Evolutionary conservation across 2,888 invertebrate genomes (phyloP).

Genomic region (Brachypalpus laphriformis): DNA sequence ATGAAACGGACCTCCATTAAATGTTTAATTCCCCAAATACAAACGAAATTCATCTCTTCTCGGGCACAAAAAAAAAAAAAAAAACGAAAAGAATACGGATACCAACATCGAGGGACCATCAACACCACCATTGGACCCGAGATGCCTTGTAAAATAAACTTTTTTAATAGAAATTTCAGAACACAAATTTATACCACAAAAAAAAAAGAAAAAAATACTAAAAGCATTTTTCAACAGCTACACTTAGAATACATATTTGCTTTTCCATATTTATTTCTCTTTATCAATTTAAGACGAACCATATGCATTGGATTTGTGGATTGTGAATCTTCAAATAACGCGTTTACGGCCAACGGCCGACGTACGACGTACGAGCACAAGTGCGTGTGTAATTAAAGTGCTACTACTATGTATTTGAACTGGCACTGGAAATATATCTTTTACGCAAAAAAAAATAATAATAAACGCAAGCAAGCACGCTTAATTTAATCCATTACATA

Average conservation of each 20-base stretch:
- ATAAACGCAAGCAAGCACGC: neutral
- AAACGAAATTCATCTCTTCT: neutral
- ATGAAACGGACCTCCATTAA: constrained; percentile 18
- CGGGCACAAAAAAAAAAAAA: no score
- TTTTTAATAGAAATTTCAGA: neutral
- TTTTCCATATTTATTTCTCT: constrained; percentile 1
- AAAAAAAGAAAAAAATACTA: constrained; percentile 7
- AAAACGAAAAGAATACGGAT: no score
- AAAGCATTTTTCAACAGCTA: constrained; percentile 50
- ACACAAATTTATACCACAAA: neutral
- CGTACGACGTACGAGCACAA: neutral
- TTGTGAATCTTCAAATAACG: neutral
- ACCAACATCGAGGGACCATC: neutral
- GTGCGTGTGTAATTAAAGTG: constrained; percentile 21
- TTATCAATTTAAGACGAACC: constrained; percentile 35
- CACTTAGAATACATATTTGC: constrained; percentile 26
- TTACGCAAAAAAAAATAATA: neutral
- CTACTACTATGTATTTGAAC: neutral
- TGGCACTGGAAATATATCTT: constrained; percentile 20
- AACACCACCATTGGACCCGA: neutral
- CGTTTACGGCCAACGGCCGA: no score
- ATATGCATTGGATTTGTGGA: constrained; percentile 11
- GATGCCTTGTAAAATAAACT: constrained; percentile 68
- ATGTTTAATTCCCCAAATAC: constrained; percentile 13
- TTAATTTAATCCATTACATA: constrained; percentile 21